phyloP scores from a whole-genome alignment of 1,140 invertebrate genomes.

The Atta colombica region DNA sequence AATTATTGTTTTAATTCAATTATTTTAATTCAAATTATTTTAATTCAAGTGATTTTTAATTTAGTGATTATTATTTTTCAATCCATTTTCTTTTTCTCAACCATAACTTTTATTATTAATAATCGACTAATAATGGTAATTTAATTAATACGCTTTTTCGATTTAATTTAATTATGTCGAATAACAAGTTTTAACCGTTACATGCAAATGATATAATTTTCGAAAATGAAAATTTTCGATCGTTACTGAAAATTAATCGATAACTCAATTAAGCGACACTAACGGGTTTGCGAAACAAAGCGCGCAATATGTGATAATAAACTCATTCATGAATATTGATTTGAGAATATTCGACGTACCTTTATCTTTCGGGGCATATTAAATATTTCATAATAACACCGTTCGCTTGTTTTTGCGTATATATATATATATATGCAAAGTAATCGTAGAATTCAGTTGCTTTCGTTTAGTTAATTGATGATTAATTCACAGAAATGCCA shows the following conservation, averaged over 20 bases:
- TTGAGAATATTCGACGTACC: background rate
- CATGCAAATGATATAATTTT: constrained; percentile 1
- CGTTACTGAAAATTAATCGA: constrained; percentile 6
- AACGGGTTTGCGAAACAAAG: background rate
- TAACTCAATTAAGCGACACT: background rate
- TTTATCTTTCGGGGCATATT: background rate
- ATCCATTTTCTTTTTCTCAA: background rate
- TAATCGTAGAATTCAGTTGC: background rate
- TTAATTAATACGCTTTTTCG: background rate
- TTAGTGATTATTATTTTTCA: background rate
- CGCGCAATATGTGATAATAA: background rate
- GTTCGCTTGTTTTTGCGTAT: background rate
- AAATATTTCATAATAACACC: background rate
- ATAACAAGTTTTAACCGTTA: background rate
- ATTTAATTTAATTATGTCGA: too few species aligned
- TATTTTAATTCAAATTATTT: background rate
- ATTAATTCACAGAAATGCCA: too few species aligned
- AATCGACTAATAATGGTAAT: background rate
- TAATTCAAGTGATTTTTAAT: background rate
- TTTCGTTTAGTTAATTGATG: background rate
- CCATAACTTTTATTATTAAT: background rate
- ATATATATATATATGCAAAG: background rate
- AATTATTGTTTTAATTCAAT: background rate
- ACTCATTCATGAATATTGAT: constrained; percentile 6
- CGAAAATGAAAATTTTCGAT: constrained; percentile 8